Evolutionary conservation across 2,113 vertebrate genomes (phyloP), one percentile per base, ranked within the genome.

Genomic region (Austrofundulus limnaeus): DNA sequence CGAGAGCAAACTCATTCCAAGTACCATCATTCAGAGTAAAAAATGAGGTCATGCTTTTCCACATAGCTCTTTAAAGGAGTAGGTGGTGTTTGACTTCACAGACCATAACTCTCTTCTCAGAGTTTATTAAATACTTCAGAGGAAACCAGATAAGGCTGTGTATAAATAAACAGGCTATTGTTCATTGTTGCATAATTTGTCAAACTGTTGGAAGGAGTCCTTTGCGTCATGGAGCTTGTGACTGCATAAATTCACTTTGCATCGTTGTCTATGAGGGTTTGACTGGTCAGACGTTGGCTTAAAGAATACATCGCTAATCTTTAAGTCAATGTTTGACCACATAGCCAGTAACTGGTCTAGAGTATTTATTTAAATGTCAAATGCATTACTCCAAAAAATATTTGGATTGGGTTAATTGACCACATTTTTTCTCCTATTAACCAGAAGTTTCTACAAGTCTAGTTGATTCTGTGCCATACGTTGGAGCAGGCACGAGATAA

Each of bases 111-210:
- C 55, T 48, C 52, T n/a, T 10, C 25, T 61, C 3, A 47, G 37
- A 77, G 65, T 81, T 73, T 50, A 77, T 86, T 80, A 75, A 17
- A 45, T 66, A 61, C 73, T 52, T 43, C 11, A 79, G 68, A 21
- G 78, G 78, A 84, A 87, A 61, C 50, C 49, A 51, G 86, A 83
- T 86, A 82, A 74, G 82, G 74, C 41, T 70, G 59, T 76, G 55
- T 17, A 14, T 66, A 63, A 87, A 75, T 77, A 82, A 70, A 78
- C 31, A 8, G 59, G 23, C 66, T 58, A 81, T 86, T 85, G 83
- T 84, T 68, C 64, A 39, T 28, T 43, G 21, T 8, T 46, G 66
- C 50, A 34, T 66, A 53, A 62, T 77, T 81, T 70, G 47, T 80
- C 67, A 71, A 70, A 66, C 43, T 66, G 42, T 41, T 81, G 64